Percentiles rank a stretch among this genome's conserved stretches.
Evolutionary conservation across 2,113 vertebrate genomes (phyloP).

Genomic region (Equus przewalskii): DNA sequence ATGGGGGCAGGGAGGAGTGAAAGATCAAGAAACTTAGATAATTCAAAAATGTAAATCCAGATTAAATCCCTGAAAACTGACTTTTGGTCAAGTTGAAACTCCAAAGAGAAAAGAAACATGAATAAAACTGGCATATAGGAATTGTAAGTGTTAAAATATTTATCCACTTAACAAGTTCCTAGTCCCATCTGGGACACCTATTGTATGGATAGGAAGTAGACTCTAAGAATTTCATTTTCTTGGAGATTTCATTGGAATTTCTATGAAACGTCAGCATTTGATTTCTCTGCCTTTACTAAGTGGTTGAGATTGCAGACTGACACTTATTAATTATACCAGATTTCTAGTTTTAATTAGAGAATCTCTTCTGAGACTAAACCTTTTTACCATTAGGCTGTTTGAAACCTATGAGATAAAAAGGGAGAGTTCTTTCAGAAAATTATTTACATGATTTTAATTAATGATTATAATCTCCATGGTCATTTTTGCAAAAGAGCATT

Average conservation of each 20-base stretch:
- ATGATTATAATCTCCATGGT: conserved; percentile 91
- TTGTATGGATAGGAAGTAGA: conserved; percentile 65
- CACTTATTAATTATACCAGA: conserved; percentile 86
- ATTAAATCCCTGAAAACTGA: conserved; percentile 39
- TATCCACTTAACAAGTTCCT: conserved; percentile 1
- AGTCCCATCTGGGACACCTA: not conserved
- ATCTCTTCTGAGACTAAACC: conserved; percentile 87
- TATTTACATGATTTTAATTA: conserved; percentile 93
- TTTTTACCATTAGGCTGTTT: conserved; percentile 87
- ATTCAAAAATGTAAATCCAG: conserved; percentile 43
- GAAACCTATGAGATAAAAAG: conserved; percentile 89
- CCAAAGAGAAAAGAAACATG: conserved; percentile 46
- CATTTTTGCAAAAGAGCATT: conserved; percentile 89
- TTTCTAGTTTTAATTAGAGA: conserved; percentile 90
- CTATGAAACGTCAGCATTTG: conserved; percentile 67
- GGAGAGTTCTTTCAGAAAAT: conserved; percentile 87
- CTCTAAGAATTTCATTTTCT: conserved; percentile 25
- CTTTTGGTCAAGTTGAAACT: conserved; percentile 42
- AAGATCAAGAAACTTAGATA: not conserved
- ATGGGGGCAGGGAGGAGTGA: not conserved
- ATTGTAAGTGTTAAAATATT: conserved; percentile 56
- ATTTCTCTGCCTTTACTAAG: conserved; percentile 76
- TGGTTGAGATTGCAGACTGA: conserved; percentile 82
- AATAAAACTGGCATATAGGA: not conserved
- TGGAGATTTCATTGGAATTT: conserved; percentile 46